Percentiles rank a stretch among this genome's conserved stretches.
These are phyloP conservation scores for Tympanuchus pallidicinctus DNA, from an alignment of 2,113 vertebrate species.

Conservation along the genomic window DNA sequence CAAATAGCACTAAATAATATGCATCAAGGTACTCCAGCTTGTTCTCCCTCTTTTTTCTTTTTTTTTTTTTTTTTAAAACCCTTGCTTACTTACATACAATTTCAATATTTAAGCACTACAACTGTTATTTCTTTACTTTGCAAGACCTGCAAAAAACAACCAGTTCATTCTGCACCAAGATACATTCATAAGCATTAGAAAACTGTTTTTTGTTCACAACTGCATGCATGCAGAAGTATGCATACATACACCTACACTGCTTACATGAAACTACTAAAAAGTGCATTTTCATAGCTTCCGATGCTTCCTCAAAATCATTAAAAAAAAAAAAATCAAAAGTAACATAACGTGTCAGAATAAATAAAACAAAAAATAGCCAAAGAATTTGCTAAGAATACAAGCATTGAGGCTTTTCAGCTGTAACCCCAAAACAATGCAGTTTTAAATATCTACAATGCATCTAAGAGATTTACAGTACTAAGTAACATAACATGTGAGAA, in stretches of 20 bases:
- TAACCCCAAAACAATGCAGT: neutral
- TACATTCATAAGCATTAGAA: constrained; percentile 29
- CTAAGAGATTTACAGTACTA: neutral
- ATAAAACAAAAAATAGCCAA: neutral
- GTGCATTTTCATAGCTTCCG: neutral
- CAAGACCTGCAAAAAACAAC: neutral
- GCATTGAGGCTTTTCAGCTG: neutral
- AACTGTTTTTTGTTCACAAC: constrained; percentile 31
- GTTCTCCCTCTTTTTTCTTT: neutral
- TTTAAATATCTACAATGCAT: neutral
- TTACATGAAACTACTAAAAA: neutral
- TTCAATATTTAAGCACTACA: neutral
- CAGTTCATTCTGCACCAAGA: neutral
- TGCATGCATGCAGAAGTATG: neutral
- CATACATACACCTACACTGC: neutral
- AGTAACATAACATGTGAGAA: neutral
- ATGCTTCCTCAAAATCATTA: neutral
- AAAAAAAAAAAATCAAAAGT: neutral
- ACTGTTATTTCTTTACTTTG: neutral
- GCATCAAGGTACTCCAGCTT: neutral
- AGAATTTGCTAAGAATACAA: neutral
- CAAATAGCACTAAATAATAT: neutral
- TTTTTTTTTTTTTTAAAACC: neutral
- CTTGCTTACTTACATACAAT: neutral
- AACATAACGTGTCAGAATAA: neutral